Evolutionary conservation across 92 coral and sea anemone genomes (phyloP).

Genomic region (Hydrozoanthus gracilis): DNA sequence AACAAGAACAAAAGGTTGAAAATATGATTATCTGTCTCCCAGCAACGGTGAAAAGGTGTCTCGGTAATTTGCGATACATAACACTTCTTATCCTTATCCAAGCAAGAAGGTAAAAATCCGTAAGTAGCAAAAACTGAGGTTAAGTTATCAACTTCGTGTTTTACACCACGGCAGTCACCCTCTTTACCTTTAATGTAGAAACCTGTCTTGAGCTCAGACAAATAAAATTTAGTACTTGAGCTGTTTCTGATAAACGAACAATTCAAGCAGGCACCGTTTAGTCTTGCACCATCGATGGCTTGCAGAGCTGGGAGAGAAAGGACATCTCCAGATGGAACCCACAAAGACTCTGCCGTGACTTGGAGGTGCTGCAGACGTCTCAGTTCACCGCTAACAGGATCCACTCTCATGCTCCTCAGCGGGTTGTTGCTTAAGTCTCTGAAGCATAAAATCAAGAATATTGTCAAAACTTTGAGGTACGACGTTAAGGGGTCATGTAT

Average conservation of each 20-base stretch:
- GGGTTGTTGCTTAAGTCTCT: conserved; percentile 20
- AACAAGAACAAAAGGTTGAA: conserved; percentile 27
- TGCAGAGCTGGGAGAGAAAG: conserved; percentile 55
- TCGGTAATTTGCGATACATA: conserved; percentile 14
- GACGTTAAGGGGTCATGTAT: no score
- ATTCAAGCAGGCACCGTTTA: conserved; percentile 58
- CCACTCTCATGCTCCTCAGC: neutral
- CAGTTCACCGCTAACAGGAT: neutral
- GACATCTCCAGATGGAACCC: conserved; percentile 43
- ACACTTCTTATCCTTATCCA: neutral
- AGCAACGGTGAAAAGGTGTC: conserved; percentile 37
- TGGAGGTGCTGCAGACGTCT: neutral
- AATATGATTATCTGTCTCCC: conserved; percentile 35
- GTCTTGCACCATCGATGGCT: conserved; percentile 56
- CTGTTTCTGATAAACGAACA: conserved; percentile 60
- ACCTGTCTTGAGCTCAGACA: conserved; percentile 26
- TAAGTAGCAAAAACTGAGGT: neutral
- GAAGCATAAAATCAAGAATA: neutral
- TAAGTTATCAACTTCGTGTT: conserved; percentile 4
- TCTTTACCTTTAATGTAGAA: conserved; percentile 4
- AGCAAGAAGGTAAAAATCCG: conserved; percentile 34
- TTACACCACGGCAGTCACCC: conserved; percentile 33
- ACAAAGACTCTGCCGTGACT: neutral
- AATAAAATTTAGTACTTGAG: conserved; percentile 2
- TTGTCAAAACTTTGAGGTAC: neutral